A percentile compares a stretch with the other conserved stretches of the same genome.
Conservation (phyloP, 1,140 invertebrate species). For the Drosophila funebris region DNA sequence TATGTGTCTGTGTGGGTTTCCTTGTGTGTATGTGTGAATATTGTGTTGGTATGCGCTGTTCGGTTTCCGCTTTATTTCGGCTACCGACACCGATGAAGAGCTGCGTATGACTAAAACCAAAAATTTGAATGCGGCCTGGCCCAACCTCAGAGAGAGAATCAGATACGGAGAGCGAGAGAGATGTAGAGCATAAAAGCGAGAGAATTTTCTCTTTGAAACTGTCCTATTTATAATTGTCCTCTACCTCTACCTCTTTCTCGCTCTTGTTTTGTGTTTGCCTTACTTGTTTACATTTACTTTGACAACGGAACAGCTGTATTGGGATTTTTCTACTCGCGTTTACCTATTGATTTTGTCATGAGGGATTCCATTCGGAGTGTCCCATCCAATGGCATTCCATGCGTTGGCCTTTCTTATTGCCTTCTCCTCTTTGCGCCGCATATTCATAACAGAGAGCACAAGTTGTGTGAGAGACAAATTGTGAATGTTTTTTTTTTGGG, state of each 20-base stretch:
- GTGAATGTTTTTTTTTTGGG: background rate
- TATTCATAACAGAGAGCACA: constrained; percentile 69
- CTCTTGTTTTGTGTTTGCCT: constrained; percentile 17
- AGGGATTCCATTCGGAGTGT: constrained; percentile 34
- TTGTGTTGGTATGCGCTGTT: constrained; percentile 25
- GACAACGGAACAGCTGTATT: constrained; percentile 59
- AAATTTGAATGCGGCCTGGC: constrained; percentile 33
- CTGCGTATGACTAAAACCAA: constrained; percentile 73
- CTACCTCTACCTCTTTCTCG: background rate
- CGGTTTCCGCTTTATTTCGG: constrained; percentile 47
- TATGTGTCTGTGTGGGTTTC: constrained; percentile 17
- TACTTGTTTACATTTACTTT: constrained; percentile 52
- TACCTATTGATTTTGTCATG: constrained; percentile 71
- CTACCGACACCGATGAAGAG: constrained; percentile 72
- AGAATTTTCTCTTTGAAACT: background rate
- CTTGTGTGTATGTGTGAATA: constrained; percentile 14
- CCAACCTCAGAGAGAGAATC: background rate
- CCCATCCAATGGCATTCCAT: constrained; percentile 5
- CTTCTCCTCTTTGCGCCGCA: constrained; percentile 49
- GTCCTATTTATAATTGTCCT: constrained; percentile 40
- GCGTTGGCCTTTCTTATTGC: constrained; percentile 34
- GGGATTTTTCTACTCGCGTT: constrained; percentile 34
- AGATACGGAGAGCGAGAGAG: background rate
- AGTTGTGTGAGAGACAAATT: background rate
- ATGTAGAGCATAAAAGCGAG: background rate